phyloP scores from a whole-genome alignment of 2,888 invertebrate species.

The Caenorhabditis japonica region DNA sequence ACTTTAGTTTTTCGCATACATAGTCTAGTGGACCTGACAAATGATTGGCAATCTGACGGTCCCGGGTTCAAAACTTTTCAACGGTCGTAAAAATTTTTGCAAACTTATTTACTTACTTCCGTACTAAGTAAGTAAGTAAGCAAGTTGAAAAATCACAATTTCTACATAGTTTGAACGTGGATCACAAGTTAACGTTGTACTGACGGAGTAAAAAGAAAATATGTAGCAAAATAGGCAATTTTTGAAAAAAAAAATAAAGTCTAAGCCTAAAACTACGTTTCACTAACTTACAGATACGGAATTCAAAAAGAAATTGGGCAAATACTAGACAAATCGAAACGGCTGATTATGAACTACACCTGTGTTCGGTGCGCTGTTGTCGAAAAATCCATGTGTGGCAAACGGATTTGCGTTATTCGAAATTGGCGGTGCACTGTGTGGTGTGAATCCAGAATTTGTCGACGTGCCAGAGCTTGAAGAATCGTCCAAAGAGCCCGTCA shows the following conservation, averaged over 20 bases:
- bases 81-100: no score
- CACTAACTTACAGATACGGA: neutral
- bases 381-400: constrained; percentile 29
- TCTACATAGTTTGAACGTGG: neutral
- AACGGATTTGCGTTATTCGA: constrained; percentile 15
- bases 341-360: constrained; percentile 41
- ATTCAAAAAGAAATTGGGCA: neutral
- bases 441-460: constrained; percentile 9
- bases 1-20: neutral
- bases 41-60: neutral
- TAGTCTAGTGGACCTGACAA: no score
- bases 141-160: neutral
- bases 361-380: constrained; percentile 36
- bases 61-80: neutral
- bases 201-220: no score
- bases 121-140: no score
- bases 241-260: no score
- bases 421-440: constrained; percentile 37
- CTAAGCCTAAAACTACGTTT: no score
- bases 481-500: constrained; percentile 22
- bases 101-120: no score
- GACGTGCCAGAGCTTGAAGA: constrained; percentile 16
- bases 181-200: constrained; percentile 4
- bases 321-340: constrained; percentile 43
- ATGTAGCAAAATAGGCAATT: no score